A percentile compares a stretch with the other conserved stretches of the same genome.
Conservation (phyloP, 2,113 vertebrate genomes). For the Silurus meridionalis region DNA sequence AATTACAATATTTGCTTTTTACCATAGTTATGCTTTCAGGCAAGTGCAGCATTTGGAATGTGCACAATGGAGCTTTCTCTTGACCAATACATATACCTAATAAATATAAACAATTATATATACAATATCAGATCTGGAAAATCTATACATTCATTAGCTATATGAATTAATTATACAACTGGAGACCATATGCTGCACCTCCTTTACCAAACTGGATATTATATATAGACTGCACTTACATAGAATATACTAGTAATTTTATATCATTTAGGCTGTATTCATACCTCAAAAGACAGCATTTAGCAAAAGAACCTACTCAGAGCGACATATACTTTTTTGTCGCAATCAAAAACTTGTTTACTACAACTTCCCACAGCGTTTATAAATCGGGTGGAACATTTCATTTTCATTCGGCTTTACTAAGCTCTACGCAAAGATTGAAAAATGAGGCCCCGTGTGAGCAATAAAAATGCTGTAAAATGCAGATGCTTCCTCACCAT, state of each 20-base stretch:
- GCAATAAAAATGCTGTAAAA: background rate
- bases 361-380: background rate
- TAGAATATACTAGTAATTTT: background rate
- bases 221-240: background rate
- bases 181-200: background rate
- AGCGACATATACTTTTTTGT: background rate
- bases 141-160: too few relatives aligned
- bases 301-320: background rate
- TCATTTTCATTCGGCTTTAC: background rate
- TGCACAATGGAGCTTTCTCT: background rate
- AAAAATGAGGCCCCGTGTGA: background rate
- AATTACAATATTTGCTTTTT: background rate
- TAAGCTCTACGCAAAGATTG: background rate
- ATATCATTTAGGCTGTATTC: background rate
- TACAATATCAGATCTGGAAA: too few relatives aligned
- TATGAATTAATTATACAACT: background rate
- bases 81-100: background rate
- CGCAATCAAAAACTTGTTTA: background rate
- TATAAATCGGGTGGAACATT: background rate
- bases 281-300: background rate
- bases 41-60: background rate
- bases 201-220: background rate
- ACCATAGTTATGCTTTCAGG: background rate
- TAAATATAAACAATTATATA: background rate
- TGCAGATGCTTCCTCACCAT: constrained; percentile 75